Conservation (phyloP, 2,888 invertebrate genomes). For the Drosophila meridiana region DNA sequence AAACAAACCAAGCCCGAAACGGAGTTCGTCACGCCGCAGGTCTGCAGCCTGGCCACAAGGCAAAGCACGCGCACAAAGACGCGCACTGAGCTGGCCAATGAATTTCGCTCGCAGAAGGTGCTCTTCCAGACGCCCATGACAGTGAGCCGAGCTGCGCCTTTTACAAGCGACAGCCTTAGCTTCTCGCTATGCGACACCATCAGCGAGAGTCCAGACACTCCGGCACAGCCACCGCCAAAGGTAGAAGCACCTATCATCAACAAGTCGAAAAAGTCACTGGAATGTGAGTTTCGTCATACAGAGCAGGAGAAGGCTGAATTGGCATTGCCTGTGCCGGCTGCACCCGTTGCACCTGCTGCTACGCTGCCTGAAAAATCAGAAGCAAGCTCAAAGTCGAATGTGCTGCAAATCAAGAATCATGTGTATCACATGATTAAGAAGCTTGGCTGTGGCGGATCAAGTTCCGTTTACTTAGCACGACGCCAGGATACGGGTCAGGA, state of each 20-base stretch:
- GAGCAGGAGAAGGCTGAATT: conserved; percentile 28
- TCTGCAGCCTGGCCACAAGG: conserved; percentile 69
- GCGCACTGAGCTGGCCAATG: conserved; percentile 70
- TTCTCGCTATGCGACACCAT: conserved; percentile 83
- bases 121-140: conserved; percentile 85
- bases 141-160: conserved; percentile 75
- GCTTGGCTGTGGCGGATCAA: conserved; percentile 95
- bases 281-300: conserved; percentile 62
- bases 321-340: not conserved
- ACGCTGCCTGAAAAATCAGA: conserved; percentile 17
- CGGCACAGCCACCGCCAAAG: conserved; percentile 39
- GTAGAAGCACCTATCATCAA: conserved; percentile 17
- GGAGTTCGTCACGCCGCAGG: conserved; percentile 83
- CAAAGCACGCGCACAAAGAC: conserved; percentile 66
- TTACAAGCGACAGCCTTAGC: conserved; percentile 79
- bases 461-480: conserved; percentile 89
- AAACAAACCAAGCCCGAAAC: conserved; percentile 52
- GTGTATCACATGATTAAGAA: conserved; percentile 90
- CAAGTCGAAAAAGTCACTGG: conserved; percentile 75
- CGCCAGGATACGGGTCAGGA: conserved; percentile 75
- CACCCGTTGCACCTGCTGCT: not conserved
- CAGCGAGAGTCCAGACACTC: conserved; percentile 73
- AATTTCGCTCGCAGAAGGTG: conserved; percentile 84
- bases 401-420: conserved; percentile 89
- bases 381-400: conserved; percentile 55